phyloP scores from a whole-genome alignment of 2,797 vertebrate species.

The Gephyroberyx darwinii region DNA sequence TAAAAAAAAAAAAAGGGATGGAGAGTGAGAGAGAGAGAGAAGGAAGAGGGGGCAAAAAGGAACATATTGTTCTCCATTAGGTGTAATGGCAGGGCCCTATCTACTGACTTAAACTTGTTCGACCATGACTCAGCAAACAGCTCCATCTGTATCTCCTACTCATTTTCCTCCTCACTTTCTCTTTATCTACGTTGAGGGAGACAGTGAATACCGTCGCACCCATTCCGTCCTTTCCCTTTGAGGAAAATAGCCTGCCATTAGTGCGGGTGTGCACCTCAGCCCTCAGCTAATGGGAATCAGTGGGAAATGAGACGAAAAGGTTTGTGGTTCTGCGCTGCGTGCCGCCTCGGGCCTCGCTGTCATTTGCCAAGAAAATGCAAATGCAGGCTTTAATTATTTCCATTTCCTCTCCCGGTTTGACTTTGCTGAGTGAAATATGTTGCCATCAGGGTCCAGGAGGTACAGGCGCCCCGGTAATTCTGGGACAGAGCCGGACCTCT shows the following conservation, averaged over 20 bases:
- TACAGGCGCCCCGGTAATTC: slow-evolving; percentile 46
- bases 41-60: neutral
- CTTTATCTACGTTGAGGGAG: slow-evolving; percentile 15
- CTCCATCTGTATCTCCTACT: slow-evolving; percentile 11
- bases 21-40: slow-evolving; percentile 1
- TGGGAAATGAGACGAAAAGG: slow-evolving; percentile 56
- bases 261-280: slow-evolving; percentile 37
- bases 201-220: slow-evolving; percentile 23
- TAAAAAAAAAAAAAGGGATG: slow-evolving; percentile 22
- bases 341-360: slow-evolving; percentile 58
- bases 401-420: slow-evolving; percentile 49
- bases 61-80: slow-evolving; percentile 20
- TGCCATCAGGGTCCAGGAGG: slow-evolving; percentile 40
- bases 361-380: slow-evolving; percentile 73
- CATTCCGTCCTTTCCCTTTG: slow-evolving; percentile 26
- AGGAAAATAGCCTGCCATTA: slow-evolving; percentile 60
- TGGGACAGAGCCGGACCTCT: slow-evolving; percentile 48
- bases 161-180: slow-evolving; percentile 22
- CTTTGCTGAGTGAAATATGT: slow-evolving; percentile 57
- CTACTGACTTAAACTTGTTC: slow-evolving; percentile 6
- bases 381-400: slow-evolving; percentile 71
- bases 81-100: slow-evolving; percentile 6
- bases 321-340: slow-evolving; percentile 49
- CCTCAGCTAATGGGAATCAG: slow-evolving; percentile 55
- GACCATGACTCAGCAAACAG: slow-evolving; percentile 25